These are phyloP conservation scores for Brachyrhaphis roseni DNA, from an alignment of 2,797 vertebrate species.

Conservation along the genomic window DNA sequence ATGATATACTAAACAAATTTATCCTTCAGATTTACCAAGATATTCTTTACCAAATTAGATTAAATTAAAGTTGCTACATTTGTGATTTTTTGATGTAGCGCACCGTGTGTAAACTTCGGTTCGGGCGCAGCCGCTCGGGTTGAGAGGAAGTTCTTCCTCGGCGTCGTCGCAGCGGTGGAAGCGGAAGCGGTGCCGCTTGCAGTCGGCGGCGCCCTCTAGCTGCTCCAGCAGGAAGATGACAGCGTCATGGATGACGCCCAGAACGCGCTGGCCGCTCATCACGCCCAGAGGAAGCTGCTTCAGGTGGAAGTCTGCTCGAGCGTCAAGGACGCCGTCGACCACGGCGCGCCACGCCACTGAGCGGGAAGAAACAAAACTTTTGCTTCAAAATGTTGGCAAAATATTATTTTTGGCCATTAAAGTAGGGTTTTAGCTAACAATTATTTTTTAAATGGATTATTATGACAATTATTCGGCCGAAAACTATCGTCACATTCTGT, in stretches of 20 bases:
- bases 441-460: too few species aligned
- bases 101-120: slow-evolving; percentile 88
- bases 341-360: slow-evolving; percentile 89
- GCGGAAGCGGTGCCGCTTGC: slow-evolving; percentile 87
- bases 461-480: too few species aligned
- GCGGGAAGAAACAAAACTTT: neutral
- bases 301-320: slow-evolving; percentile 85
- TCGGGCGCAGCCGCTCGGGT: slow-evolving; percentile 88
- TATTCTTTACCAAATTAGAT: neutral
- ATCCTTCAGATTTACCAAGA: neutral
- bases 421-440: too few species aligned
- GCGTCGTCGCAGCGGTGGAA: slow-evolving; percentile 88
- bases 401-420: neutral
- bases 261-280: slow-evolving; percentile 84
- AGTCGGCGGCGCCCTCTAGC: slow-evolving; percentile 85
- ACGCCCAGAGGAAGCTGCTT: slow-evolving; percentile 86
- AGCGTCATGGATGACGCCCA: slow-evolving; percentile 89
- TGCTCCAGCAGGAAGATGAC: slow-evolving; percentile 93
- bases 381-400: neutral
- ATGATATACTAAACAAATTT: neutral
- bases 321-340: slow-evolving; percentile 90
- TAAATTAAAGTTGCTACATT: too few species aligned
- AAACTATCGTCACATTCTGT: too few species aligned
- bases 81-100: neutral
- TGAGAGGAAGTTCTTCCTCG: slow-evolving; percentile 88